Evolutionary conservation across 2,113 vertebrate genomes (phyloP).

Genomic region (Peromyscus leucopus): DNA sequence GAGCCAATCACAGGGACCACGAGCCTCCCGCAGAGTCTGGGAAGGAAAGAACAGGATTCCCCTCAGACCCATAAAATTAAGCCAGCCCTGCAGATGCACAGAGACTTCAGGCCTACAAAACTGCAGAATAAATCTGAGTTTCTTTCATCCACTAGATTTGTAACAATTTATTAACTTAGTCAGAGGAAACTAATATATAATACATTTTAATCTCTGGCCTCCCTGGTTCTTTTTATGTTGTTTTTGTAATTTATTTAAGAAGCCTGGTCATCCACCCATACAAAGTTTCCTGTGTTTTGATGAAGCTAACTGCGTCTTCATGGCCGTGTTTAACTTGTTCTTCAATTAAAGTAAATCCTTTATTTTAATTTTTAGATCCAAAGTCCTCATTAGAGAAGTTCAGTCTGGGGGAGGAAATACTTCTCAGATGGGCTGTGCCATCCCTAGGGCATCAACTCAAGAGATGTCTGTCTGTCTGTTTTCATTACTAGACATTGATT

Average conservation of each 20-base stretch:
- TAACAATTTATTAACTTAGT: not conserved
- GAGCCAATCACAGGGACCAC: rapidly evolving
- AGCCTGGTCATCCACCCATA: not conserved
- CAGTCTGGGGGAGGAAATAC: not conserved
- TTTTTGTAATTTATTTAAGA: slow-evolving; percentile 30
- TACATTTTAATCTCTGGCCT: not conserved
- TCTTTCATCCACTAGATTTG: not conserved
- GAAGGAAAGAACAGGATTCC: not conserved
- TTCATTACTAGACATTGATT: not conserved
- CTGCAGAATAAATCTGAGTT: not conserved
- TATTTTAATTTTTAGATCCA: not conserved
- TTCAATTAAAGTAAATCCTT: not conserved
- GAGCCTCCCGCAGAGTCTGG: not conserved
- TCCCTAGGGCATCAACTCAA: not conserved
- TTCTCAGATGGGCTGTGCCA: not conserved
- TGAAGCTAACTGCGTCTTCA: not conserved
- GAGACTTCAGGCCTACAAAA: not conserved
- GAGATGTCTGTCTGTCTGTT: not conserved
- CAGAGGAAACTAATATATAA: not conserved
- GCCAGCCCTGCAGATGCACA: no score
- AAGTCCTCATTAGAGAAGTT: not conserved
- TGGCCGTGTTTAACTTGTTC: not conserved
- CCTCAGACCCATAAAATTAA: not conserved
- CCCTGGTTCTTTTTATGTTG: not conserved
- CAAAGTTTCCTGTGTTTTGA: not conserved